These are phyloP conservation scores for Argyra leucocephala DNA, from an alignment of 2,888 invertebrate species.

Conservation along the genomic window DNA sequence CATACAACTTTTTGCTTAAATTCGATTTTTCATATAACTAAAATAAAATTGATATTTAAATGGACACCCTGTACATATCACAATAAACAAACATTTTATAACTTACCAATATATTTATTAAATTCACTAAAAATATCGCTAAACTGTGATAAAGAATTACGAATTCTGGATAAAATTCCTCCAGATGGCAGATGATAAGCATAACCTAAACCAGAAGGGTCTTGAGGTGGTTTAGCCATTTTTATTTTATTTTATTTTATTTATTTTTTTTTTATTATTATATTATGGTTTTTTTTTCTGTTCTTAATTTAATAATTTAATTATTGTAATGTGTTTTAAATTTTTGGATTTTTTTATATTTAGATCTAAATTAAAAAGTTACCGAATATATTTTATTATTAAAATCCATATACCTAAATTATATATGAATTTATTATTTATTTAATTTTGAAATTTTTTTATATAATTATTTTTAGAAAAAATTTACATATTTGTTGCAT, in stretches of 20 bases:
- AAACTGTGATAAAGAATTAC: conserved; percentile 75
- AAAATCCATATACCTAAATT: too few species aligned
- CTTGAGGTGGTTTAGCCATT: conserved; percentile 43
- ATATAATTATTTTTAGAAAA: background rate
- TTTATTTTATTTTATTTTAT: background rate
- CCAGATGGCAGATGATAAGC: conserved; percentile 74
- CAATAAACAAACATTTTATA: too few species aligned
- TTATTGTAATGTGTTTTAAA: background rate
- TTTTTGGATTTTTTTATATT: background rate
- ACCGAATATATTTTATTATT: too few species aligned
- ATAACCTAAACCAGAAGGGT: conserved; percentile 63
- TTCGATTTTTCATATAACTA: too few species aligned
- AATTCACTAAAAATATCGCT: conserved; percentile 94
- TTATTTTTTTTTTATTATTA: background rate
- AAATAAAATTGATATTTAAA: too few species aligned
- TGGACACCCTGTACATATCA: too few species aligned
- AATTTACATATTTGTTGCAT: background rate
- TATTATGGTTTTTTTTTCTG: background rate
- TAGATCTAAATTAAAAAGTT: background rate
- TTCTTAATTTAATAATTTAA: background rate
- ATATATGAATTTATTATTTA: background rate
- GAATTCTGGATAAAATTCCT: conserved; percentile 64
- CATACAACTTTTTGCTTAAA: too few species aligned
- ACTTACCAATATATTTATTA: conserved; percentile 66
- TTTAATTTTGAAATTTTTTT: background rate